A percentile compares a stretch with the other conserved stretches of the same genome.
phyloP scores from a whole-genome alignment of 2,888 invertebrate species.

The Napeogenes inachia region DNA sequence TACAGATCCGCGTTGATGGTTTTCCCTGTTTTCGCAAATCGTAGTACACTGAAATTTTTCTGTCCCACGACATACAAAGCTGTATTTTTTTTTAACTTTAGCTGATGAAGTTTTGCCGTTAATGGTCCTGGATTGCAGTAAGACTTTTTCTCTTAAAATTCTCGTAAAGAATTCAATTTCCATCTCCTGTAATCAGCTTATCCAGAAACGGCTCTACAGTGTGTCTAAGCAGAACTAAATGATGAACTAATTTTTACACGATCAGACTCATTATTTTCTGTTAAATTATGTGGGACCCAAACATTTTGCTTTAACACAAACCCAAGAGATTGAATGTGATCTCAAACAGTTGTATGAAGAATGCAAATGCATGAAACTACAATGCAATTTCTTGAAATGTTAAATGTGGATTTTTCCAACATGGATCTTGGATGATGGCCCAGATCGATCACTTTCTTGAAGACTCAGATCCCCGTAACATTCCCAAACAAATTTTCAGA shows the following conservation, averaged over 20 bases:
- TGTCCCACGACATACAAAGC: not conserved
- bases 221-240: not conserved
- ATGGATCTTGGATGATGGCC: constrained; percentile 5
- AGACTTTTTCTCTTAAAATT: constrained; percentile 1
- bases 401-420: not conserved
- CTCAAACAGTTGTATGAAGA: constrained; percentile 1
- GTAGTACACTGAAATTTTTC: not conserved
- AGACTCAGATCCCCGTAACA: too few relatives aligned
- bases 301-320: constrained; percentile 3
- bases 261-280: not conserved
- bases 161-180: not conserved
- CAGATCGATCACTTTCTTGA: too few relatives aligned
- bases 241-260: not conserved
- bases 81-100: not conserved
- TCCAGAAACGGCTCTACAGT: not conserved
- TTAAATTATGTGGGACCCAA: not conserved
- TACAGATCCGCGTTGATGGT: constrained; percentile 1
- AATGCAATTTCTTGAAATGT: too few relatives aligned
- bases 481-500: too few relatives aligned
- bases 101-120: not conserved
- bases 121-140: not conserved
- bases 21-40: not conserved
- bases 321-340: constrained; percentile 2
- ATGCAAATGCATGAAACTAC: too few relatives aligned
- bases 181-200: not conserved